Conservation (phyloP, 2,113 vertebrate species). For the Kobus ellipsiprymnus region DNA sequence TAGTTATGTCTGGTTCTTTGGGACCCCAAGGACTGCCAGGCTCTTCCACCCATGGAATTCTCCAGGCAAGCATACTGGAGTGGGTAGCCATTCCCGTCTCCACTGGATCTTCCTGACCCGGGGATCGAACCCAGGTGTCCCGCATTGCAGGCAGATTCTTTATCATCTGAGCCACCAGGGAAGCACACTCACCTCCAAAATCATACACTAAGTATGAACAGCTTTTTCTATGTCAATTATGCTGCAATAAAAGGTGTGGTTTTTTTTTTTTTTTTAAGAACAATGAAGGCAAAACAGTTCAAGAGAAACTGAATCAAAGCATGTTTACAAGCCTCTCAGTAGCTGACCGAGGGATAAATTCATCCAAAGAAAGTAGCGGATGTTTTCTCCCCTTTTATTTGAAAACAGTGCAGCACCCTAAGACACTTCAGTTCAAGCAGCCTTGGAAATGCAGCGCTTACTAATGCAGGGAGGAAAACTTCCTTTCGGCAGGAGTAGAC, state of each 20-base stretch:
- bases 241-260: rapidly evolving
- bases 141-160: background rate
- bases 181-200: background rate
- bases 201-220: background rate
- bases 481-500: background rate
- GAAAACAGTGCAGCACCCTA: background rate
- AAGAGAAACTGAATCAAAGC: background rate
- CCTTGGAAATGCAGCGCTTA: background rate
- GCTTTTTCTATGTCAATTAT: background rate
- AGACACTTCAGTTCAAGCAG: background rate
- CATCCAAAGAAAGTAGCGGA: background rate
- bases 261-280: background rate
- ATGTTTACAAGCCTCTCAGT: background rate
- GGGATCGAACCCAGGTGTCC: background rate
- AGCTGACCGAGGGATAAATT: background rate
- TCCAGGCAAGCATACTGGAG: background rate
- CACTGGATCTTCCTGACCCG: background rate
- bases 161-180: background rate
- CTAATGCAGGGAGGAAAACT: background rate
- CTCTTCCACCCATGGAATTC: background rate
- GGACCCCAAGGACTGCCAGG: background rate
- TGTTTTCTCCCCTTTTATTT: background rate
- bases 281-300: background rate
- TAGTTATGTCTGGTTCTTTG: background rate
- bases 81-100: background rate